Base-by-base conservation (phyloP, 2,113 vertebrate species). In the Anolis carolinensis region DNA sequence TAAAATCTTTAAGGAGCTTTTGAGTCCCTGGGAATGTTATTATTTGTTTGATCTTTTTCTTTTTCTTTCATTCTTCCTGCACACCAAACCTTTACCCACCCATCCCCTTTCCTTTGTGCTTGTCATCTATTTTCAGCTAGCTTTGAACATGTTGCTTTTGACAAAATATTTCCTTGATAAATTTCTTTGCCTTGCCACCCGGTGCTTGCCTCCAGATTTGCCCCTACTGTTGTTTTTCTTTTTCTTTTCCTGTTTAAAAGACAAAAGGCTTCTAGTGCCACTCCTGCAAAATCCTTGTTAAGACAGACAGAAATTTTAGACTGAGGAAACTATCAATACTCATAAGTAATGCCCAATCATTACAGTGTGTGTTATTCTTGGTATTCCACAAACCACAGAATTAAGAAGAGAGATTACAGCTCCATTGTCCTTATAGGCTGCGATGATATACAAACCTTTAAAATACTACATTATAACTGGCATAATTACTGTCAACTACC, bases 81-180 rank as follows among this genome's bases (percentile, higher is more conserved):
- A 7, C 63, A 78, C 92, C 78, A 90, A 92, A 95, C 82, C 89
- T 93, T 93, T 94, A 91, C 90, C 86, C 90, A 87, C 90, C 91
- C 87, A 78, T 9, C 27, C 65, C 90, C 91, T 90, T 92, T 91
- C 93, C 86, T 89, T 83, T 68, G 89, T 86, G 88, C 78, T 89
- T 94, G 90, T 93, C 88, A 90, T 91, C 93, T 94, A 94, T 95
- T 95, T 95, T 95, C 84, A 87, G 93, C 92, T 93, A 94, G 92
- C 83, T 94, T 95, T 91, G 81, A 92, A 91, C 94, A 89, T 92
- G 93, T 94, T 94, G 91, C 92, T 94, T 95, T 91, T 76, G 91
- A 94, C 88, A 93, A 94, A 95, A 94, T 95, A 90, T 91, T 95
- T 95, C 91, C 93, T 95, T 94, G 93, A 94, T 90, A 90, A 90